A percentile compares a stretch with the other conserved stretches of the same genome.
Evolutionary conservation across 2,888 invertebrate genomes (phyloP).

Genomic region (Ornithoptera priamus): DNA sequence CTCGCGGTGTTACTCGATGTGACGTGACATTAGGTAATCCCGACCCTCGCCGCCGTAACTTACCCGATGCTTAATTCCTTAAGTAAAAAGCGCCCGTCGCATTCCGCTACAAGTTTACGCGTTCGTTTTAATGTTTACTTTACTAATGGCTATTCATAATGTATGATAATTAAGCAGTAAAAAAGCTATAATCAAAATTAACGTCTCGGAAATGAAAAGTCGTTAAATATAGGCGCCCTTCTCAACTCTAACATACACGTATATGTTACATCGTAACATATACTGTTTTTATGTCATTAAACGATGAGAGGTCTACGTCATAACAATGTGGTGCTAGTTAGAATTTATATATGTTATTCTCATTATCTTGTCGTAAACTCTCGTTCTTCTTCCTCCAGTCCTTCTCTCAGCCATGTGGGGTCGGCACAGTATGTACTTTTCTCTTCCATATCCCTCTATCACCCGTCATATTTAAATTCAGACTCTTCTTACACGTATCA

Average conservation of each 20-base stretch:
- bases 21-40: conserved; percentile 45
- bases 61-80: conserved; percentile 15
- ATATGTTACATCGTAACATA: conserved; percentile 30
- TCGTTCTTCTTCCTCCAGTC: no score
- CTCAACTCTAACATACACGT: conserved; percentile 38
- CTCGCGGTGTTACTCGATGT: conserved; percentile 45
- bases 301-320: no score
- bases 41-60: conserved; percentile 26
- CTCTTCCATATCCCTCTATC: no score
- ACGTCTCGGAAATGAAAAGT: conserved; percentile 62
- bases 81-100: conserved; percentile 6
- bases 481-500: no score
- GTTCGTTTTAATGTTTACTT: conserved; percentile 36
- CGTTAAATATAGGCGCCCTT: conserved; percentile 53
- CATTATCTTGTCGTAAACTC: no score
- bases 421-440: no score
- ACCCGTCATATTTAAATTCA: no score
- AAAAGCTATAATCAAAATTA: conserved; percentile 56
- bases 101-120: conserved; percentile 4
- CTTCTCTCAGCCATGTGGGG: no score
- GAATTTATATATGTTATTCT: no score
- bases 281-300: neutral
- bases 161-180: conserved; percentile 47
- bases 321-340: no score
- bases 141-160: conserved; percentile 32